Evolutionary conservation across 2,888 invertebrate genomes (phyloP).

Genomic region (Limnephilus marmoratus): DNA sequence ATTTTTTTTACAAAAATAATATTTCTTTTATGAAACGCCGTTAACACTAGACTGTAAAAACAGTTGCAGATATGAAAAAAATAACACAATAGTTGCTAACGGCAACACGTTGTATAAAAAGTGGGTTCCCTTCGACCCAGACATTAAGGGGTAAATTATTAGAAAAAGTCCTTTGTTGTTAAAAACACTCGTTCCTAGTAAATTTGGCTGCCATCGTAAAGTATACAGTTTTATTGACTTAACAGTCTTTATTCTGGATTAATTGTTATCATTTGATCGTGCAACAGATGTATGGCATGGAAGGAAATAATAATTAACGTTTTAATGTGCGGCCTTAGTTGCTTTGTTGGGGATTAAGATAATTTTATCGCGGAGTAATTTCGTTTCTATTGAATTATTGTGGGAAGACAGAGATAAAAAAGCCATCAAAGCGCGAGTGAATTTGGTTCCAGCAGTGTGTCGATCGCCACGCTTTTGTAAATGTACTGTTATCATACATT

Average conservation of each 20-base stretch:
- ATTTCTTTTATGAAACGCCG: slow-evolving; percentile 7
- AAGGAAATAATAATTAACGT: slow-evolving; percentile 14
- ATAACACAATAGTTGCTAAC: slow-evolving; percentile 24
- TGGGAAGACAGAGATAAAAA: not conserved
- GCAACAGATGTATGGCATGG: not conserved
- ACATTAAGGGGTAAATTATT: not conserved
- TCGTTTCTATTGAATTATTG: slow-evolving; percentile 4
- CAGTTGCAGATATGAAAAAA: slow-evolving; percentile 14
- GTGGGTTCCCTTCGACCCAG: not conserved
- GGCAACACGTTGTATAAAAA: not conserved
- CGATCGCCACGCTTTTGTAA: not conserved
- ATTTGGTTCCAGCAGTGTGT: not conserved
- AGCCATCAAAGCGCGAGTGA: not conserved
- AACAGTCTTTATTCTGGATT: slow-evolving; percentile 8
- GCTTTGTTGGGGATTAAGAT: not conserved
- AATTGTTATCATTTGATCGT: slow-evolving; percentile 32
- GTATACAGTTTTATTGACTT: slow-evolving; percentile 9
- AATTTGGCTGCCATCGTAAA: not conserved
- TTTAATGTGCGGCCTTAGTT: slow-evolving; percentile 10
- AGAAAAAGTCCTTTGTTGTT: slow-evolving; percentile 10
- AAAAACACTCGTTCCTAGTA: not conserved
- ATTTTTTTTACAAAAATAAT: slow-evolving; percentile 15
- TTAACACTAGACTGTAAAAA: not conserved
- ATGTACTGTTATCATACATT: not conserved
- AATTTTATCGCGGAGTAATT: slow-evolving; percentile 5